Conservation (phyloP, 2,797 vertebrate species). For the Cyclopterus lumpus region DNA sequence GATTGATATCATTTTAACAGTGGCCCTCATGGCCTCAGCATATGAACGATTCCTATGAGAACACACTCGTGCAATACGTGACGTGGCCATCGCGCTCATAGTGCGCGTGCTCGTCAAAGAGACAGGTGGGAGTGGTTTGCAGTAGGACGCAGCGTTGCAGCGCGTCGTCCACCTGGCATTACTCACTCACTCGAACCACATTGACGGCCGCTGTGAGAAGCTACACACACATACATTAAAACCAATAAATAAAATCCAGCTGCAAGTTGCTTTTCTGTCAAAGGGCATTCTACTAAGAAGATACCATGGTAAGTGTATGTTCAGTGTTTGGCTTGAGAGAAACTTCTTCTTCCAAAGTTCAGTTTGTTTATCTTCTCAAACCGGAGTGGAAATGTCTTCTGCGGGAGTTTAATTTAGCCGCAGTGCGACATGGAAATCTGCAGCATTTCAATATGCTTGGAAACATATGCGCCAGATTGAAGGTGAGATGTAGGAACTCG, state of each 20-base stretch:
- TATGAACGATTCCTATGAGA: not conserved
- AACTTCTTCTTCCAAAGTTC: not conserved
- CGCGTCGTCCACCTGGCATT: conserved; percentile 48
- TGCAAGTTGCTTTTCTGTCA: not conserved
- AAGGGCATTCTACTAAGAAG: conserved; percentile 17
- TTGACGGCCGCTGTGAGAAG: conserved; percentile 73
- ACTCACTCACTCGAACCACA: conserved; percentile 73
- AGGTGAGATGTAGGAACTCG: conserved; percentile 6
- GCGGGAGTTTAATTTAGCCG: not conserved
- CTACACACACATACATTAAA: not conserved
- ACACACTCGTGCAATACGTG: not conserved
- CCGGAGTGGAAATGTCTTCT: not conserved
- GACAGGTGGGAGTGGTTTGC: conserved; percentile 58
- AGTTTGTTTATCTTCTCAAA: not conserved
- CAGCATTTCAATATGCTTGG: not conserved
- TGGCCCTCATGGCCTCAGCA: not conserved
- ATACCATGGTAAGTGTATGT: conserved; percentile 73
- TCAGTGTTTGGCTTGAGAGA: not conserved
- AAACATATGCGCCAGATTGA: not conserved
- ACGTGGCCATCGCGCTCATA: not conserved
- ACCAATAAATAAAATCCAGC: not conserved
- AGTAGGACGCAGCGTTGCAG: conserved; percentile 33
- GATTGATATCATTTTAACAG: not conserved
- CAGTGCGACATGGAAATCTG: not conserved
- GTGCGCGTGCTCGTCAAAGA: conserved; percentile 19